Percentiles rank a stretch among this genome's conserved stretches.
These are phyloP conservation scores for Eulemur rubriventer DNA, from an alignment of 2,797 vertebrate genomes.

Conservation along the genomic window DNA sequence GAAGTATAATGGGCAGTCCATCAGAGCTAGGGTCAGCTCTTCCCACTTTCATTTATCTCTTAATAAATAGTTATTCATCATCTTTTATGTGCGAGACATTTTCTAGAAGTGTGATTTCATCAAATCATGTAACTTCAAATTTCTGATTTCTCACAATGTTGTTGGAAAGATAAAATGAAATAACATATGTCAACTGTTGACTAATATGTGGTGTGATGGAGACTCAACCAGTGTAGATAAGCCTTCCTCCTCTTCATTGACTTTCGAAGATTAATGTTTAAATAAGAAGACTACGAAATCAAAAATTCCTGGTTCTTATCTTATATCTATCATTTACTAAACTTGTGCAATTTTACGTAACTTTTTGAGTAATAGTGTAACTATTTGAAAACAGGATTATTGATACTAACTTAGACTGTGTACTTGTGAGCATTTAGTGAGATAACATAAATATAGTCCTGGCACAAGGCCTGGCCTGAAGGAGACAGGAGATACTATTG, in stretches of 20 bases:
- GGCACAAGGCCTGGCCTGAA: neutral
- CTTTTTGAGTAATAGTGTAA: neutral
- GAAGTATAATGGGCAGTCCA: neutral
- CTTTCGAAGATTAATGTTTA: neutral
- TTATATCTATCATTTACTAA: neutral
- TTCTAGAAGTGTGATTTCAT: neutral
- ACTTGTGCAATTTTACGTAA: neutral
- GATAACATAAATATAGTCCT: neutral
- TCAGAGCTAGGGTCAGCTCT: neutral
- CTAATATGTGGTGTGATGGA: neutral
- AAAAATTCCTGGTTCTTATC: neutral
- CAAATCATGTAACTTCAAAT: neutral
- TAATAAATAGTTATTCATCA: neutral
- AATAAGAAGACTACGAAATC: neutral
- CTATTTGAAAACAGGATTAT: neutral
- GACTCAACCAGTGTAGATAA: neutral
- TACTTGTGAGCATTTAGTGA: neutral
- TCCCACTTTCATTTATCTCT: neutral
- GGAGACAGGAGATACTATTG: neutral
- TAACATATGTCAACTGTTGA: neutral
- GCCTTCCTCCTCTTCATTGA: neutral
- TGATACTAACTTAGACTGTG: neutral
- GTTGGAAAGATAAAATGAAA: neutral
- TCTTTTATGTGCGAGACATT: neutral
- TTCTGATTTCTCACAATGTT: neutral